Evolutionary conservation across 2,113 vertebrate species (phyloP).

Genomic region (Cyprinodon brontotheroides): DNA sequence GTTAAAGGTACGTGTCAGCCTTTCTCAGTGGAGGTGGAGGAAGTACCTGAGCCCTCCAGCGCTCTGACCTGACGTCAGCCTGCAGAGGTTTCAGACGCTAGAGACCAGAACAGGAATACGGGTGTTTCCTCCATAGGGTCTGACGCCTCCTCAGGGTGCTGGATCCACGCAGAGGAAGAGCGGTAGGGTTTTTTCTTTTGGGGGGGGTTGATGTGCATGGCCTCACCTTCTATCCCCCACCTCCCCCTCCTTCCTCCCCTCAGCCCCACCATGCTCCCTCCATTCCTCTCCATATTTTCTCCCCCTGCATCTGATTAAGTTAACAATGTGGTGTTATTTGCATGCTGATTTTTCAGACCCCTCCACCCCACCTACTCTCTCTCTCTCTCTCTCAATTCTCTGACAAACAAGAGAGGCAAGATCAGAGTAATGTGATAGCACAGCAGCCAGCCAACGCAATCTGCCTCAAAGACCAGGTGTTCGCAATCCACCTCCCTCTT

Average conservation of each 20-base stretch:
- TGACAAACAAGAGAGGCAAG: constrained; percentile 85
- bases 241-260: constrained; percentile 47
- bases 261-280: constrained; percentile 81
- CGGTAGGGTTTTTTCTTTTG: neutral
- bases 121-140: constrained; percentile 19
- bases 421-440: constrained; percentile 96
- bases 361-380: constrained; percentile 76
- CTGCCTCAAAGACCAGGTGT: constrained; percentile 97
- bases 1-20: no score
- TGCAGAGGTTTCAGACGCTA: constrained; percentile 28
- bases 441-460: constrained; percentile 99
- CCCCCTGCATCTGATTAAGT: constrained; percentile 99
- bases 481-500: constrained; percentile 96
- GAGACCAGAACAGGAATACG: neutral
- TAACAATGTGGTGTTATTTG: constrained; percentile 99
- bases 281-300: constrained; percentile 91
- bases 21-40: neutral
- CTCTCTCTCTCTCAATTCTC: constrained; percentile 79
- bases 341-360: constrained; percentile 98
- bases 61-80: constrained; percentile 39
- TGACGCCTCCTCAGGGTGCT: constrained; percentile 35
- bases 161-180: constrained; percentile 32
- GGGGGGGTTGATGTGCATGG: constrained; percentile 79
- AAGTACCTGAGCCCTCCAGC: constrained; percentile 19
- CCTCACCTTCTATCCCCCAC: constrained; percentile 79